Evolutionary conservation across 2,113 vertebrate species (phyloP).

Genomic region (Corydoras maculifer): DNA sequence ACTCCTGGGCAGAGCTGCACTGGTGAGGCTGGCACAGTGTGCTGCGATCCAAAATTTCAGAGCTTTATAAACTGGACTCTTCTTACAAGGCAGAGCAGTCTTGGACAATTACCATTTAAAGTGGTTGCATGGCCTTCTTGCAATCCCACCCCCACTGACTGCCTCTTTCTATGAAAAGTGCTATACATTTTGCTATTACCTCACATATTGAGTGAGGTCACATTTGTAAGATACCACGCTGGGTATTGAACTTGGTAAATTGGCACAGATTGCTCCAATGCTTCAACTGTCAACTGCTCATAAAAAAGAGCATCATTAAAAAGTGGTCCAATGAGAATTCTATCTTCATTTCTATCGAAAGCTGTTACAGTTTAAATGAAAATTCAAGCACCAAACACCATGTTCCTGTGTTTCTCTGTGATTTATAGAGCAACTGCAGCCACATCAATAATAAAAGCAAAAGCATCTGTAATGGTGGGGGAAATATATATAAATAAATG

Average conservation of each 20-base stretch:
- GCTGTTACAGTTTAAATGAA: conserved; percentile 27
- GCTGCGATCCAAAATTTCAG: conserved; percentile 22
- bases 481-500: conserved; percentile 11
- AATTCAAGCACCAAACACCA: conserved; percentile 17
- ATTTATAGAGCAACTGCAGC: conserved; percentile 36
- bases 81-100: conserved; percentile 46
- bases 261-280: conserved; percentile 47
- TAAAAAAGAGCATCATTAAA: conserved; percentile 43
- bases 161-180: conserved; percentile 52
- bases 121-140: conserved; percentile 51
- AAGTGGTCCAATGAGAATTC: conserved; percentile 34
- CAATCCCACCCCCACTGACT: conserved; percentile 30
- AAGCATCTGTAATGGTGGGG: conserved; percentile 30
- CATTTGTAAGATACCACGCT: conserved; percentile 29
- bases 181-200: conserved; percentile 54
- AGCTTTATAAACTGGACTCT: conserved; percentile 47
- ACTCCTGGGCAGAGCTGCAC: neutral
- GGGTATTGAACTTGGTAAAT: conserved; percentile 44
- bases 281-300: conserved; percentile 42
- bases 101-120: conserved; percentile 62
- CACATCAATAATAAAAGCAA: conserved; percentile 37
- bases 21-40: conserved; percentile 18
- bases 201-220: conserved; percentile 47
- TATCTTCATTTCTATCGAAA: conserved; percentile 40
- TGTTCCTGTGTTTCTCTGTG: conserved; percentile 24